phyloP scores from a whole-genome alignment of 1,140 invertebrate species.

The Teleopsis dalmanni region DNA sequence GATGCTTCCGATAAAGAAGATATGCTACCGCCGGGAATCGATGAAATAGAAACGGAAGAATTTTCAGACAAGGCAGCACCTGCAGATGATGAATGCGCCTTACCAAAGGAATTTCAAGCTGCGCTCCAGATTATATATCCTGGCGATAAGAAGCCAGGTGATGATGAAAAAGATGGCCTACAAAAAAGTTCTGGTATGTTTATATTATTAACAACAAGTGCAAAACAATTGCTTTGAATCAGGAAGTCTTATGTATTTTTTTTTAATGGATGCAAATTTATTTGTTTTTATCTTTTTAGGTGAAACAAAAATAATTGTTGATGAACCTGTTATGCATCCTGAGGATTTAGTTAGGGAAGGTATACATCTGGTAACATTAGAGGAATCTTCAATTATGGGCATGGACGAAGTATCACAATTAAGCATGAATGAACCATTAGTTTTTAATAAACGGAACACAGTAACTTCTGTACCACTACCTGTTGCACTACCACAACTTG shows the following conservation, averaged over 20 bases:
- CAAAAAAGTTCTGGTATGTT: constrained; percentile 1
- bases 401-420: constrained; percentile 15
- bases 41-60: constrained; percentile 32
- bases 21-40: constrained; percentile 37
- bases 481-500: background rate
- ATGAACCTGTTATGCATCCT: constrained; percentile 16
- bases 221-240: background rate
- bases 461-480: constrained; percentile 5
- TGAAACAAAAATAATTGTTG: constrained; percentile 16
- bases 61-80: constrained; percentile 19
- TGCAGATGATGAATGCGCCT: constrained; percentile 25
- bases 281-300: constrained; percentile 5
- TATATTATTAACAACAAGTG: background rate
- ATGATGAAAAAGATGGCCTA: constrained; percentile 13
- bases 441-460: constrained; percentile 13
- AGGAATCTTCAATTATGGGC: constrained; percentile 21
- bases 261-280: no score
- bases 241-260: no score
- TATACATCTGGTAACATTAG: constrained; percentile 34
- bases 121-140: constrained; percentile 66
- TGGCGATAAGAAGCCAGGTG: constrained; percentile 20
- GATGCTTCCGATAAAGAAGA: constrained; percentile 20
- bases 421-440: constrained; percentile 15
- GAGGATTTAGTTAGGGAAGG: constrained; percentile 36
- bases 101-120: constrained; percentile 61